Percentiles rank a stretch among this genome's conserved stretches.
phyloP scores from a whole-genome alignment of 1,140 invertebrate species.

The Zaprionus davidi region DNA sequence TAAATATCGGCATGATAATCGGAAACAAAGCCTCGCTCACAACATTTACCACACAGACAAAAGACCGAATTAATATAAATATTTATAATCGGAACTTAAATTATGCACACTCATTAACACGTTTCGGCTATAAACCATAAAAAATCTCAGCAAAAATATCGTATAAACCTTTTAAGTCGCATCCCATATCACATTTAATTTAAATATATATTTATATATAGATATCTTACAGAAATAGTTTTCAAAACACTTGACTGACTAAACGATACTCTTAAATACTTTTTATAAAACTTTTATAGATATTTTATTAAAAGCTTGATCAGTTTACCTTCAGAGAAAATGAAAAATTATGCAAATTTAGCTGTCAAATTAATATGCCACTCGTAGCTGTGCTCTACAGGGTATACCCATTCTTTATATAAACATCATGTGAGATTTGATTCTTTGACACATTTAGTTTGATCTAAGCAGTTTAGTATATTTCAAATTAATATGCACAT shows the following conservation, averaged over 20 bases:
- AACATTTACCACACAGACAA: conserved; percentile 31
- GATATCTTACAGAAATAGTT: background rate
- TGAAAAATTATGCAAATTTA: background rate
- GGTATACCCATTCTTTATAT: conserved; percentile 1
- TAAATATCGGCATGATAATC: conserved; percentile 22
- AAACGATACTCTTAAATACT: background rate
- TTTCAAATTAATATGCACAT: conserved; percentile 1
- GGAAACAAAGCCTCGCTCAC: conserved; percentile 32
- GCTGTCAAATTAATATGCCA: background rate
- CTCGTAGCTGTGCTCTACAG: background rate
- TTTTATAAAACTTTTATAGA: background rate
- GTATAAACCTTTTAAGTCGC: conserved; percentile 30
- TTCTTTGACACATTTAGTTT: conserved; percentile 46
- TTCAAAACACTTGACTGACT: conserved; percentile 1
- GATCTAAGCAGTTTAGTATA: conserved; percentile 13
- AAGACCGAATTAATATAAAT: conserved; percentile 32
- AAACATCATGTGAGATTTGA: conserved; percentile 16
- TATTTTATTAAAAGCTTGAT: too few species aligned
- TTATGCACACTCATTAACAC: conserved; percentile 44
- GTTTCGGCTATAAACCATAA: conserved; percentile 45
- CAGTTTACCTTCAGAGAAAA: background rate
- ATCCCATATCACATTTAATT: conserved; percentile 24
- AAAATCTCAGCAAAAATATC: conserved; percentile 9
- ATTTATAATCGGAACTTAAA: conserved; percentile 41
- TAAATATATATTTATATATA: conserved; percentile 21